These are phyloP conservation scores for Lacanobia oleracea DNA, from an alignment of 2,888 invertebrate genomes.

Conservation along the genomic window DNA sequence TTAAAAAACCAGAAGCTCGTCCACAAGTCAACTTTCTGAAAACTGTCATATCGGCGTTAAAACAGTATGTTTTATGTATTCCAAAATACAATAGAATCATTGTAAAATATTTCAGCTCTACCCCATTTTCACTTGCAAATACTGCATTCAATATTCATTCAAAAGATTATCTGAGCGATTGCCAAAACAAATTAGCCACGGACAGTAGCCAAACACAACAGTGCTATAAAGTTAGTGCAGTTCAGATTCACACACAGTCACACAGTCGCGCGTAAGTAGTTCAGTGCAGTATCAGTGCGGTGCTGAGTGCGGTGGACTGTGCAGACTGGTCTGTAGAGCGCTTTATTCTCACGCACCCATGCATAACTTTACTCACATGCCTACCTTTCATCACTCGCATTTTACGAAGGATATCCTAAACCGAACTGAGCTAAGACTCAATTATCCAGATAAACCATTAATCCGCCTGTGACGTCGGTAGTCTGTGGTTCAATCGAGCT, in stretches of 20 bases:
- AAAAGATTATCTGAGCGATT: conserved; percentile 36
- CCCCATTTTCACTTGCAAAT: conserved; percentile 13
- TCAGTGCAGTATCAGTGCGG: conserved; percentile 22
- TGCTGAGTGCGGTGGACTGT: neutral
- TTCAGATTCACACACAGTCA: conserved; percentile 40
- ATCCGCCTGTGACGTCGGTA: conserved; percentile 28
- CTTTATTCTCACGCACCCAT: conserved; percentile 25
- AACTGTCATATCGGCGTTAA: neutral
- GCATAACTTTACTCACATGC: conserved; percentile 18
- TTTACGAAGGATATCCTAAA: conserved; percentile 22
- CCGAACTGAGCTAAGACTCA: conserved; percentile 10
- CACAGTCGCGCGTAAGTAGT: conserved; percentile 40
- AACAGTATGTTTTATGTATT: neutral
- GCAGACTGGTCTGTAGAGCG: neutral
- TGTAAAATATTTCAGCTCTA: conserved; percentile 5
- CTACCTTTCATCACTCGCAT: conserved; percentile 13
- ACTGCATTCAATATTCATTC: conserved; percentile 31
- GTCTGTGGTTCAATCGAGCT: conserved; percentile 33
- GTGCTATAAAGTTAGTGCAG: conserved; percentile 26
- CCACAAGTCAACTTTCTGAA: neutral
- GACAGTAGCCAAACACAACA: conserved; percentile 39
- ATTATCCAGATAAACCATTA: conserved; percentile 40
- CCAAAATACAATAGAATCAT: neutral
- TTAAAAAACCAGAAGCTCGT: neutral
- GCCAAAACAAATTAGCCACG: conserved; percentile 53